Conservation (phyloP, 2,113 vertebrate genomes). For the Craseonycteris thonglongyai region DNA sequence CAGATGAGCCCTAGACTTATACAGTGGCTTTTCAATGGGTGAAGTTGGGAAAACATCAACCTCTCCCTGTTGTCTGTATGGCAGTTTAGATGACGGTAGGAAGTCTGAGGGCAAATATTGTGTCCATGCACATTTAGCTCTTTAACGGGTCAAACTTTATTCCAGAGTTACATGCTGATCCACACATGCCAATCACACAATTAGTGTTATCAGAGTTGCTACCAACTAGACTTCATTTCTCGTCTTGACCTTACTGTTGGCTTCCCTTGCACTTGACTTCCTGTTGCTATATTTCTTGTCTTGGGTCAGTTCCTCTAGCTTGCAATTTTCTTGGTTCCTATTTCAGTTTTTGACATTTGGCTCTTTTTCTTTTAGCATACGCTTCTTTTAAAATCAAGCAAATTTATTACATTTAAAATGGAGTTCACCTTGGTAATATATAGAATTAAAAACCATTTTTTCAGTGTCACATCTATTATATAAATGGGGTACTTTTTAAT, state of each 20-base stretch:
- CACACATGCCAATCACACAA: not conserved
- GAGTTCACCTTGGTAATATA: not conserved
- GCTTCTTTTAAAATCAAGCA: not conserved
- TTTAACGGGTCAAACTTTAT: not conserved
- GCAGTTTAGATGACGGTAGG: not conserved
- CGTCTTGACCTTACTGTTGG: not conserved
- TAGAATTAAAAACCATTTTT: not conserved
- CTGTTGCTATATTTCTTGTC: not conserved
- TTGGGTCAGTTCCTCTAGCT: not conserved
- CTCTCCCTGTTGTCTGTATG: not conserved
- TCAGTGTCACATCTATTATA: not conserved
- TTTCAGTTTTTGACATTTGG: conserved; percentile 18
- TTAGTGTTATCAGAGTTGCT: not conserved
- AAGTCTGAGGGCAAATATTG: not conserved
- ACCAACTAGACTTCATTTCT: not conserved
- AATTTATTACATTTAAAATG: not conserved
- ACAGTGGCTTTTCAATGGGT: not conserved
- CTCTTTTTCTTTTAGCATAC: conserved; percentile 16
- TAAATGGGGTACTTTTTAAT: not conserved
- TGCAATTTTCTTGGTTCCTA: not conserved
- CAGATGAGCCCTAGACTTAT: not conserved
- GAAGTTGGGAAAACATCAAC: not conserved
- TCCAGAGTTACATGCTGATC: not conserved
- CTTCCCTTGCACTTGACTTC: not conserved
- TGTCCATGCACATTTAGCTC: not conserved